These are phyloP conservation scores for Nomada flava DNA, from an alignment of 2,888 invertebrate genomes.

Conservation along the genomic window DNA sequence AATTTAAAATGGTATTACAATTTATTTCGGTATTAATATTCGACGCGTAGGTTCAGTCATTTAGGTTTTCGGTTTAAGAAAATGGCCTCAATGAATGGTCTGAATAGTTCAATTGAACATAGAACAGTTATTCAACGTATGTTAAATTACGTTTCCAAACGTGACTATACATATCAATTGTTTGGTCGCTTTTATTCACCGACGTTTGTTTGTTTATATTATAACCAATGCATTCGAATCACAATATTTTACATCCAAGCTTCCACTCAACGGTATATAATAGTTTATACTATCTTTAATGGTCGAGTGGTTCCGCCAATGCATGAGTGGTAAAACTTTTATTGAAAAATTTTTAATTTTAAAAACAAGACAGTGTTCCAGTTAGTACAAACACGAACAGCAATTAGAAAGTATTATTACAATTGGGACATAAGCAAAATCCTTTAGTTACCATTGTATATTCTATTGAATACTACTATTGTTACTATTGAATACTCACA, in stretches of 20 bases:
- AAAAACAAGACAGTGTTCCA: neutral
- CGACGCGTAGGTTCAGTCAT: neutral
- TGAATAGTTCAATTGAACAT: neutral
- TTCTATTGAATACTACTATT: no score
- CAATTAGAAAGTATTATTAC: neutral
- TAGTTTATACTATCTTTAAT: neutral
- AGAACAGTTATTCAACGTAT: neutral
- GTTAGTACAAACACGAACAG: neutral
- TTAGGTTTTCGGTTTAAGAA: neutral
- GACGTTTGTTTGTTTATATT: no score
- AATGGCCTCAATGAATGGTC: neutral
- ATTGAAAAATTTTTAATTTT: neutral
- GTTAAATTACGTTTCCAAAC: neutral
- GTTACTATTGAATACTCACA: neutral
- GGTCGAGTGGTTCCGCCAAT: no score
- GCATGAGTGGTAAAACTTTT: neutral
- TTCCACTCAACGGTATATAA: slow-evolving; percentile 45
- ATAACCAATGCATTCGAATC: neutral
- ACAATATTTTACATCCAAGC: slow-evolving; percentile 30
- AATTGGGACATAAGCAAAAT: slow-evolving; percentile 1
- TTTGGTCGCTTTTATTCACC: no score
- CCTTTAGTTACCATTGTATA: neutral
- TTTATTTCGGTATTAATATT: slow-evolving; percentile 23
- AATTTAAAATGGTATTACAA: slow-evolving; percentile 26
- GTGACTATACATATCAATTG: no score